Evolutionary conservation across 1,140 invertebrate species (phyloP).

Genomic region (Lepidurus apus): DNA sequence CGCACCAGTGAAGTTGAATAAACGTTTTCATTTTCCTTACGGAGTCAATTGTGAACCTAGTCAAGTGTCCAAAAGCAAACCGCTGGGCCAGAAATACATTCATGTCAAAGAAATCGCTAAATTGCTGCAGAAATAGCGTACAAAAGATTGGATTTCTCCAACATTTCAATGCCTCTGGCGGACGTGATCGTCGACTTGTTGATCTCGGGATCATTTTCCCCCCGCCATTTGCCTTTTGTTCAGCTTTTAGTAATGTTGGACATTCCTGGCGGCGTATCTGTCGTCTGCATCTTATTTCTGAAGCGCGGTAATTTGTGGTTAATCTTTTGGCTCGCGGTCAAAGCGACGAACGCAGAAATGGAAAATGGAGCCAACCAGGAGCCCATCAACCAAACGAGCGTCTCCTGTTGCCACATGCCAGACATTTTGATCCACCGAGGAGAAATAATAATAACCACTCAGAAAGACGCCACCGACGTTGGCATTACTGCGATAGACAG

Average conservation of each 20-base stretch:
- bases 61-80: no score
- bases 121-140: no score
- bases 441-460: background rate
- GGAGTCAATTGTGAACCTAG: no score
- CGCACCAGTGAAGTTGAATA: no score
- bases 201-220: background rate
- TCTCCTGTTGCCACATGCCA: slow-evolving; percentile 16
- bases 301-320: slow-evolving; percentile 13
- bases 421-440: background rate
- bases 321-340: slow-evolving; percentile 6
- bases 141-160: no score
- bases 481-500: background rate
- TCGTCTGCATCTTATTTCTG: slow-evolving; percentile 10
- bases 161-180: background rate
- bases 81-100: no score
- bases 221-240: background rate
- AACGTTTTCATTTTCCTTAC: no score
- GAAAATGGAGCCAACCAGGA: slow-evolving; percentile 8
- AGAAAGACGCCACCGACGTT: background rate
- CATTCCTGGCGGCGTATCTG: background rate
- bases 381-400: slow-evolving; percentile 16
- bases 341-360: slow-evolving; percentile 2
- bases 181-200: background rate
- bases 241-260: background rate
- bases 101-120: no score